Evolutionary conservation across 30 jellyfish, hydroid and myxozoan species (phyloP).

Genomic region (Pseudorhiza aurosa): DNA sequence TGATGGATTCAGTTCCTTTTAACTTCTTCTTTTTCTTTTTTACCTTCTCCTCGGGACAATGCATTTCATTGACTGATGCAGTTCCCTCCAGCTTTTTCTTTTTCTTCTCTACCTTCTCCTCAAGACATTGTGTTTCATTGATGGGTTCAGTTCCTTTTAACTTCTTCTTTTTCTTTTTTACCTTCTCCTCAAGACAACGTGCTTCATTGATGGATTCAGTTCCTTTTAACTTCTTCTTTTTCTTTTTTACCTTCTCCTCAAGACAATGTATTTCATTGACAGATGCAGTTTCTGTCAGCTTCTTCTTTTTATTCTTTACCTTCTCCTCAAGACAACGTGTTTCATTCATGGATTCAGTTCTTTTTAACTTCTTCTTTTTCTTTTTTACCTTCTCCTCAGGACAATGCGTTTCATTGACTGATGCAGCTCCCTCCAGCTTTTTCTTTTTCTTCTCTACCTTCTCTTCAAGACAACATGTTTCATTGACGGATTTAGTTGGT

Average conservation of each 20-base stretch:
- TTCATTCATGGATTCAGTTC: not conserved
- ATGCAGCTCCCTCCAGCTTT: too few relatives aligned
- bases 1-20: too few relatives aligned
- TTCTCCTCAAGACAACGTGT: not conserved
- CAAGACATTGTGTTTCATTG: not conserved
- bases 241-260: not conserved
- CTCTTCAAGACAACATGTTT: too few relatives aligned
- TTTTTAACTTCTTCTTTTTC: not conserved
- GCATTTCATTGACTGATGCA: not conserved
- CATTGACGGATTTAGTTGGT: too few relatives aligned
- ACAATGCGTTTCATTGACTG: too few relatives aligned
- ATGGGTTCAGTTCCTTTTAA: not conserved
- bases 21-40: not conserved
- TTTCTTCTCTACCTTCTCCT: not conserved
- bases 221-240: not conserved
- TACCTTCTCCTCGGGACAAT: not conserved
- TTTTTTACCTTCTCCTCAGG: too few relatives aligned
- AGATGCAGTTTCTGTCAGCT: not conserved
- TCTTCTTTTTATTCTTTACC: not conserved
- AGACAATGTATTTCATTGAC: too few relatives aligned
- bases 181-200: not conserved
- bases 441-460: too few relatives aligned
- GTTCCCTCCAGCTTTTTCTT: not conserved
- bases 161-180: not conserved
- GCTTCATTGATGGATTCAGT: not conserved